These are phyloP conservation scores for Caenorhabditis tropicalis DNA, from an alignment of 1,140 invertebrate species.

Conservation along the genomic window DNA sequence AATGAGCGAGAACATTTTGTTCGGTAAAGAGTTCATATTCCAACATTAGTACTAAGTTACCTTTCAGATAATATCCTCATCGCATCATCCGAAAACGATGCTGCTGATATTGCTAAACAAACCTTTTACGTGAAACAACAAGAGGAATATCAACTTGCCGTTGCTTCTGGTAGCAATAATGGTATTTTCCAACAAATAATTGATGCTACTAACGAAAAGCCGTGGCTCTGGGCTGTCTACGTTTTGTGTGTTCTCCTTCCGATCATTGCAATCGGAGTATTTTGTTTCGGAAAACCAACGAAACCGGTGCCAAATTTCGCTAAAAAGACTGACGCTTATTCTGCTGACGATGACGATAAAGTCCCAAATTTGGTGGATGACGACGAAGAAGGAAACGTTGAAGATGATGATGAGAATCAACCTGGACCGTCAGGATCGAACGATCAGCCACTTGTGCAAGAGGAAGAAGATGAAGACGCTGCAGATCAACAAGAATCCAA, in stretches of 20 bases:
- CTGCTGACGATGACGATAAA: slow-evolving; percentile 49
- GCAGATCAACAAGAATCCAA: background rate
- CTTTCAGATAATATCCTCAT: slow-evolving; percentile 86
- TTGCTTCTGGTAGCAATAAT: background rate
- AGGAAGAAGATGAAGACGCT: background rate
- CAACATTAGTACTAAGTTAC: background rate
- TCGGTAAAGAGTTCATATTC: slow-evolving; percentile 70
- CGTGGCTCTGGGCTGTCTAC: slow-evolving; percentile 87
- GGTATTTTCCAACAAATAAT: slow-evolving; percentile 46
- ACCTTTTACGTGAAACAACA: slow-evolving; percentile 85
- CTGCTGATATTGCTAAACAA: slow-evolving; percentile 82
- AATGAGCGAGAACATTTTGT: slow-evolving; percentile 90
- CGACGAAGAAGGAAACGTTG: slow-evolving; percentile 50
- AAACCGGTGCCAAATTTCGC: background rate
- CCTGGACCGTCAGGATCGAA: slow-evolving; percentile 3
- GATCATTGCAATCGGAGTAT: slow-evolving; percentile 81
- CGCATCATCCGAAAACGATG: slow-evolving; percentile 83
- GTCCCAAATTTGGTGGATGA: slow-evolving; percentile 54
- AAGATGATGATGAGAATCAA: slow-evolving; percentile 19
- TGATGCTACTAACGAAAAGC: slow-evolving; percentile 76
- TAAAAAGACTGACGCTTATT: slow-evolving; percentile 51
- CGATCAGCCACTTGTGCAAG: background rate
- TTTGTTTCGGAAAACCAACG: slow-evolving; percentile 78
- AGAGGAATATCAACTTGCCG: slow-evolving; percentile 80
- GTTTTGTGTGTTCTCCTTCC: slow-evolving; percentile 83